Conservation (phyloP, 2,797 vertebrate genomes). For the Alca torda region DNA sequence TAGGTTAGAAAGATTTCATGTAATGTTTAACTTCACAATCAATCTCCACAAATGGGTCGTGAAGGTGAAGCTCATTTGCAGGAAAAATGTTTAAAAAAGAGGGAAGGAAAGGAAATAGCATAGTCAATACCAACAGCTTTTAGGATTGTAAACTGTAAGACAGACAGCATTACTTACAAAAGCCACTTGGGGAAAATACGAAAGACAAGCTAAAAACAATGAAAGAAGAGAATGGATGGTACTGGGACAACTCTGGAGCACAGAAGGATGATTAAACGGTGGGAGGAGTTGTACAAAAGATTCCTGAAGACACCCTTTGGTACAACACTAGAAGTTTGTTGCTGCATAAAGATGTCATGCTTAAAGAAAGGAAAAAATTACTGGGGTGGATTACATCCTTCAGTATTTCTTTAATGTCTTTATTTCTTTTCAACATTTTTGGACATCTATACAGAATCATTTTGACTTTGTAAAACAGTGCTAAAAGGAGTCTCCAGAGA, state of each 20-base stretch:
- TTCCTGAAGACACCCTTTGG: constrained; percentile 21
- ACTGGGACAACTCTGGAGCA: constrained; percentile 1
- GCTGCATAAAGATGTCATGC: neutral
- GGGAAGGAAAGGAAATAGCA: neutral
- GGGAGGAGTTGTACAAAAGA: constrained; percentile 6
- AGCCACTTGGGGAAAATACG: neutral
- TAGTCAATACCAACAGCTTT: neutral
- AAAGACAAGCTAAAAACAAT: constrained; percentile 8
- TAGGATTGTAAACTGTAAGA: neutral
- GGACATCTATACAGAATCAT: neutral
- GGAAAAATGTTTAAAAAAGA: neutral
- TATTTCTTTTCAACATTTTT: neutral
- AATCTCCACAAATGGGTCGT: neutral
- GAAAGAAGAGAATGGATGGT: constrained; percentile 18
- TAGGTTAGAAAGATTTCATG: neutral
- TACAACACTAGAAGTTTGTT: constrained; percentile 1
- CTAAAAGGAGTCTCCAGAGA: neutral
- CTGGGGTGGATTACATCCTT: neutral
- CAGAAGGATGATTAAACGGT: constrained; percentile 25
- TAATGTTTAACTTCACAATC: neutral
- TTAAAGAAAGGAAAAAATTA: neutral
- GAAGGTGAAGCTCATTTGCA: neutral
- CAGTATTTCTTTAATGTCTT: neutral
- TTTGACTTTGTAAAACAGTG: neutral
- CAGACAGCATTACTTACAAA: neutral